Conservation (phyloP, 1,140 invertebrate species). For the Mya arenaria region DNA sequence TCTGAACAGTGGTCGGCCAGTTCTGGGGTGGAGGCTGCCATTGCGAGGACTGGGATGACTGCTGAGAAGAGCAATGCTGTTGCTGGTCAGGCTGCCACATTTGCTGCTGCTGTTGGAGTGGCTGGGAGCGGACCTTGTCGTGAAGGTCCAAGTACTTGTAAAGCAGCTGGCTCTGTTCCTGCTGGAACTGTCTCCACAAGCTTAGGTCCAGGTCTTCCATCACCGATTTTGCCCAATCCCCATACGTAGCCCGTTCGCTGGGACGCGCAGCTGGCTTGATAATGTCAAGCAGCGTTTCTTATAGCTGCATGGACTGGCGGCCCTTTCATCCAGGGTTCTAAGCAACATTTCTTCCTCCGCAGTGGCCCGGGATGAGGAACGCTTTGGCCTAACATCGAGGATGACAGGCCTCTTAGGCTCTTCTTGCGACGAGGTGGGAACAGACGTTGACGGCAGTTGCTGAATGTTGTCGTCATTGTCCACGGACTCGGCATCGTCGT, state of each 20-base stretch:
- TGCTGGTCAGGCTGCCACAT: too few species aligned
- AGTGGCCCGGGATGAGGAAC: background rate
- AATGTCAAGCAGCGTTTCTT: background rate
- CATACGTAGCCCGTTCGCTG: slow-evolving; percentile 26
- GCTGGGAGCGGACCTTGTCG: background rate
- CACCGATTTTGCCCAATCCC: slow-evolving; percentile 2
- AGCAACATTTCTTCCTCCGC: slow-evolving; percentile 9
- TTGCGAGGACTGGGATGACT: too few species aligned
- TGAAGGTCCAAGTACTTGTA: background rate
- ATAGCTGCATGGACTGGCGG: background rate
- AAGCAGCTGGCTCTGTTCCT: background rate
- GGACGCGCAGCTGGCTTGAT: background rate
- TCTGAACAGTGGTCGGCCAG: too few species aligned
- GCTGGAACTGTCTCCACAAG: slow-evolving; percentile 29
- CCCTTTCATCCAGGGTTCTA: slow-evolving; percentile 3
- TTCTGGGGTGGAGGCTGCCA: too few species aligned
- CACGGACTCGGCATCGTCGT: slow-evolving; percentile 9
- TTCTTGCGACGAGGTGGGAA: background rate
- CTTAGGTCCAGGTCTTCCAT: background rate
- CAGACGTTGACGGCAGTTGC: background rate
- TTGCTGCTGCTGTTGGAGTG: too few species aligned
- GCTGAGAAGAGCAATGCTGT: too few species aligned
- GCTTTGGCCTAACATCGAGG: background rate
- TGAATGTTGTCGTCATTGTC: background rate
- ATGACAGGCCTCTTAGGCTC: background rate